Evolutionary conservation across 2,888 invertebrate species (phyloP).

Genomic region (Ectemnius cavifrons): DNA sequence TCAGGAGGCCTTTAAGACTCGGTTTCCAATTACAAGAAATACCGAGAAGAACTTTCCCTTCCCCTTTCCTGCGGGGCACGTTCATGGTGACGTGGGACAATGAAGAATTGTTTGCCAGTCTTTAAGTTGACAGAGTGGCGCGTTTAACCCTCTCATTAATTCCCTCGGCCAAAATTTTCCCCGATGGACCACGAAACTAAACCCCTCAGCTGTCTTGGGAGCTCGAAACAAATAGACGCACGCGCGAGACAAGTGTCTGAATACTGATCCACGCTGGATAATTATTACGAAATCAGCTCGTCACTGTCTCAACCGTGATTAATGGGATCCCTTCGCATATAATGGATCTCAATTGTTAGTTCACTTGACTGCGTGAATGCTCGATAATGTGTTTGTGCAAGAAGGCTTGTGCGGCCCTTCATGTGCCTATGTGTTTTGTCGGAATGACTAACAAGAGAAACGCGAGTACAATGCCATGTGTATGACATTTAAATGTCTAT

Average conservation of each 20-base stretch:
- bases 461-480: not conserved
- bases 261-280: constrained; percentile 23
- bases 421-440: not conserved
- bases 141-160: constrained; percentile 5
- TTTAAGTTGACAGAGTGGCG: not conserved
- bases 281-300: constrained; percentile 39
- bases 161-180: not conserved
- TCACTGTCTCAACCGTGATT: constrained; percentile 39
- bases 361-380: constrained; percentile 27
- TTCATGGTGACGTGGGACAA: not conserved
- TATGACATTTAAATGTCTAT: too few relatives aligned
- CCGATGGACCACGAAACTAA: not conserved
- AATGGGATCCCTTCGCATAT: constrained; percentile 40
- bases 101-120: not conserved
- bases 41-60: too few relatives aligned
- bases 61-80: too few relatives aligned
- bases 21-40: too few relatives aligned
- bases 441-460: constrained; percentile 13
- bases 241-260: constrained; percentile 19
- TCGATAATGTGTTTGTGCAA: constrained; percentile 26
- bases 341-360: constrained; percentile 40
- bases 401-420: constrained; percentile 20
- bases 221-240: constrained; percentile 19
- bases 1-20: too few relatives aligned
- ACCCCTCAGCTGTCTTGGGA: not conserved